Percentiles rank a stretch among this genome's conserved stretches.
phyloP scores from a whole-genome alignment of 2,113 vertebrate genomes.

The Gymnarchus niloticus region DNA sequence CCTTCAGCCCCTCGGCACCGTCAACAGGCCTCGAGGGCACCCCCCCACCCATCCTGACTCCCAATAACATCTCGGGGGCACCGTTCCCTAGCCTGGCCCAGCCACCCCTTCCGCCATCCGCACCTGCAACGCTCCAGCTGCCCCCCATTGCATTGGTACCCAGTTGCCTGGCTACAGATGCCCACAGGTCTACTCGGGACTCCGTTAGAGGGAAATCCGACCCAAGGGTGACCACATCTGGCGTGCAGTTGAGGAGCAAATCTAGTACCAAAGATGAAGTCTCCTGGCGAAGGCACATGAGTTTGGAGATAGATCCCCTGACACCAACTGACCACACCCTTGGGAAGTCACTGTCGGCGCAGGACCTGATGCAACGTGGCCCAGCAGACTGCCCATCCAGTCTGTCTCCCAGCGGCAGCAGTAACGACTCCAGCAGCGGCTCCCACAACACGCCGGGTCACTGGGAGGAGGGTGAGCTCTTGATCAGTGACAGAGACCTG shows the following conservation, averaged over 20 bases:
- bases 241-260: conserved; percentile 58
- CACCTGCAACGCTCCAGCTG: conserved; percentile 32
- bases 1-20: conserved; percentile 61
- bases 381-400: conserved; percentile 69
- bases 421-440: conserved; percentile 74
- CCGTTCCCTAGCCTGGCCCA: conserved; percentile 52
- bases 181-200: neutral
- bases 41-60: conserved; percentile 61
- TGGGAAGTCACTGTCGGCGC: conserved; percentile 86
- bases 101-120: conserved; percentile 34
- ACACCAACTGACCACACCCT: conserved; percentile 58
- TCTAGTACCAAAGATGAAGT: conserved; percentile 67
- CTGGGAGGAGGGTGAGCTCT: conserved; percentile 88
- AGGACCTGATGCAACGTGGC: conserved; percentile 78
- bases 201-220: conserved; percentile 50
- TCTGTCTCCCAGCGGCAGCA: conserved; percentile 55
- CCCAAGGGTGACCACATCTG: conserved; percentile 65
- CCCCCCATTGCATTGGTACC: conserved; percentile 22
- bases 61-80: conserved; percentile 50
- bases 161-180: neutral
- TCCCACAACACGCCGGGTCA: conserved; percentile 68
- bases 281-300: conserved; percentile 79
- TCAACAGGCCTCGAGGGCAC: conserved; percentile 67
- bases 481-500: conserved; percentile 84
- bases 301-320: conserved; percentile 76